Evolutionary conservation across 2,888 invertebrate species (phyloP), one percentile per base, ranked within the genome.

Genomic region (Tinea trinotella): DNA sequence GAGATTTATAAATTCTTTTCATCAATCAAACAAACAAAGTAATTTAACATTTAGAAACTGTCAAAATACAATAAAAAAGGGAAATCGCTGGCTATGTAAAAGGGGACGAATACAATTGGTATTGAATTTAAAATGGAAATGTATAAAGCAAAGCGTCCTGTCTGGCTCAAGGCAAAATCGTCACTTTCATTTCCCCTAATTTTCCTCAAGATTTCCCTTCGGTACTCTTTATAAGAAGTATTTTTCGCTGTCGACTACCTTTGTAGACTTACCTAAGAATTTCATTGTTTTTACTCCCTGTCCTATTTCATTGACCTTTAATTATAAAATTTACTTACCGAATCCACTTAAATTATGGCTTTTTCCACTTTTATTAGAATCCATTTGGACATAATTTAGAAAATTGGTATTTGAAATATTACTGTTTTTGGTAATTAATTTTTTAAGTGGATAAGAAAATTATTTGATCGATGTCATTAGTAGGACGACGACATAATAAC

Each of bases 161-260:
- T 46, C 46, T 46, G 19, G 46, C 40, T 46, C 46, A 9, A 17
- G 19, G 46, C 46, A 19, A 17, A 17, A 19, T 19, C 46, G 12
- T 46, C 46, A 19, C 40, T 40, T 19, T 46, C 46, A 46, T 50
- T 50, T 50, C 50, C 50, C 24, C 24, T 18, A 50, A 50, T 50
- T 50, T 50, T 24, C 24, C 13, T 24, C n/a, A 18, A 50, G 50
- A 50, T 50, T 50, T 50, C 50, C 50, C 50, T 50, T 15, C 24
- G 50, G 50, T 15, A 12, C 50, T 50, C 24, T 50, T 50, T 24
- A 50, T 22, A 13, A 22, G 24, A 50, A 50, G 50, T 50, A 24
- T 50, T 24, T 15, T 48, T 50, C 24, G 20, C 50, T 15, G 50
- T 50, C 50, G 50, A 50, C 12, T 24, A 50, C 50, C 50, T 50